Evolutionary conservation across 2,113 vertebrate genomes (phyloP), one percentile per base, ranked within the genome.

Genomic region (Microcebus murinus): DNA sequence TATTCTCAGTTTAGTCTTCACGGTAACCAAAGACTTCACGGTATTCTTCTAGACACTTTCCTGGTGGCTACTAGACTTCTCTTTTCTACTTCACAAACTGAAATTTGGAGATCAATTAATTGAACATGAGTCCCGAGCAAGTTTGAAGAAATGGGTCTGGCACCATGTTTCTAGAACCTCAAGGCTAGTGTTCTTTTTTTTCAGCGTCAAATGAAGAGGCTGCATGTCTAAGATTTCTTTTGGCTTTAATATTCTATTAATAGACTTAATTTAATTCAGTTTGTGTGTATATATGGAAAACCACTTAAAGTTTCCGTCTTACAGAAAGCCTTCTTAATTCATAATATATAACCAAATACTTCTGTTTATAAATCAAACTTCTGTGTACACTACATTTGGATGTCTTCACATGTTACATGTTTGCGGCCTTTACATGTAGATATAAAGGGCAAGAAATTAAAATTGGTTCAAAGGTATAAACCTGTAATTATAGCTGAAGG

Each of bases 191-290:
- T 39, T 88, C 45, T 77, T n/a, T 91, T 77, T 91, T 89, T 42
- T 84, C 1, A 74, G 34, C 21, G 17, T 59, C 52, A 96, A 85
- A 68, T 45, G 48, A 95, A 87, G 34, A 89, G 50, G 39, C 7
- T 82, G 29, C 21, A 89, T 79, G 85, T 77, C 57, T 90, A 80
- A 70, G 93, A 83, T 6, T 95, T 67, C 79, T 91, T 92, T 84
- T 57, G 90, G 42, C 6, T 84, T 29, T 85, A 88, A 65, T 71
- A 96, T n/a, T 68, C 68, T 45, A 88, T 52, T 79, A 95, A 48
- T 0, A 4, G 0, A 92, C n/a, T 73, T 67, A 67, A 31, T 42
- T 84, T 79, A 65, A 82, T 71, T 93, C 61, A 50, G 4, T 77
- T 93, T 70, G 29, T 76, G 9, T 57, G 12, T 89, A 29, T 20